These are phyloP conservation scores for Cryptocephalus primarius DNA, from an alignment of 2,888 invertebrate genomes.

Conservation along the genomic window DNA sequence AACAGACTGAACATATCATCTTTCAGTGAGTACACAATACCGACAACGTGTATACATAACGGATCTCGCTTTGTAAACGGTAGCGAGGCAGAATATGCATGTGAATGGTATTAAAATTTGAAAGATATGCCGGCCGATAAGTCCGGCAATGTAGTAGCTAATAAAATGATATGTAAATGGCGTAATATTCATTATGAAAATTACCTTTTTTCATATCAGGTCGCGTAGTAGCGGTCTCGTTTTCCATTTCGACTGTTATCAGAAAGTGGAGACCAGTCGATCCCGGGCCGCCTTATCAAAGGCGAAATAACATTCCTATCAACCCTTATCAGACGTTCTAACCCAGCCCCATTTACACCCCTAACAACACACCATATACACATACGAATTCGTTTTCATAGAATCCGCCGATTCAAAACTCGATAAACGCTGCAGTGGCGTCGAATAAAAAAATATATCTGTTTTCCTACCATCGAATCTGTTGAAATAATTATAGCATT, in stretches of 20 bases:
- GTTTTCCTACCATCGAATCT: neutral
- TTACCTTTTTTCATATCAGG: constrained; percentile 8
- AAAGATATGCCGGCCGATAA: constrained; percentile 7
- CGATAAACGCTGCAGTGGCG: constrained; percentile 9
- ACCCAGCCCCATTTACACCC: constrained; percentile 23
- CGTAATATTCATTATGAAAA: constrained; percentile 9
- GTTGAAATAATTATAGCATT: too few species aligned
- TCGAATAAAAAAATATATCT: neutral
- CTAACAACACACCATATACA: constrained; percentile 6
- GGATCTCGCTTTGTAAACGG: too few species aligned
- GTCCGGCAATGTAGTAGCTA: constrained; percentile 6
- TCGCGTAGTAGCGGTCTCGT: constrained; percentile 1
- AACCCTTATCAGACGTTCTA: too few species aligned
- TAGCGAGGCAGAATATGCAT: neutral
- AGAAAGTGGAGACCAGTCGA: constrained; percentile 7
- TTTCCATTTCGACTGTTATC: constrained; percentile 6
- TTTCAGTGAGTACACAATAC: too few species aligned
- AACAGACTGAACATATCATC: too few species aligned
- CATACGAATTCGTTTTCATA: constrained; percentile 18
- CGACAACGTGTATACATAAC: too few species aligned
- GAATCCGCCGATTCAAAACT: constrained; percentile 15
- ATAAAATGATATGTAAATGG: constrained; percentile 9
- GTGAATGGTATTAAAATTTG: constrained; percentile 5
- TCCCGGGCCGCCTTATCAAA: constrained; percentile 25
- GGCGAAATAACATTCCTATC: constrained; percentile 24